Percentiles rank a stretch among this genome's conserved stretches.
Evolutionary conservation across 2,113 vertebrate genomes (phyloP).

Genomic region (Fukomys damarensis): DNA sequence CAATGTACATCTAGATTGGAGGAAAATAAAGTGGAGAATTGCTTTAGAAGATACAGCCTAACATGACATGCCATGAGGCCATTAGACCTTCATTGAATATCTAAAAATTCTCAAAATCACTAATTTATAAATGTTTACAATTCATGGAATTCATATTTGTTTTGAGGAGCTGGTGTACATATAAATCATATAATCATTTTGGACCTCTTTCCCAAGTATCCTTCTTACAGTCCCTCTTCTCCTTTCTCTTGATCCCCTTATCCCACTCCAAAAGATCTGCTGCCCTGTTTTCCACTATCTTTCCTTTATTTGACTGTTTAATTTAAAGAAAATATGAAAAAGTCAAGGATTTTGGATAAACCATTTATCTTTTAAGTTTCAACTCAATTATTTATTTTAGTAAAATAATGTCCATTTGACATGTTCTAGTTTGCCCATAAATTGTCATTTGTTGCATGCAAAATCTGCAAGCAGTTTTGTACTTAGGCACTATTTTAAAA

Average conservation of each 20-base stretch:
- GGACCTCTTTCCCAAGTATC: no score
- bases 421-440: slow-evolving; percentile 7
- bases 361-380: background rate
- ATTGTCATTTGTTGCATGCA: background rate
- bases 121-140: background rate
- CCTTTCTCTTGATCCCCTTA: background rate
- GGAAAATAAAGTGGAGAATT: background rate
- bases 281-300: background rate
- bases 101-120: background rate
- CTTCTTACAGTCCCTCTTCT: background rate
- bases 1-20: background rate
- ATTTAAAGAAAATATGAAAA: background rate
- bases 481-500: slow-evolving; percentile 52
- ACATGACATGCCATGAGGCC: background rate
- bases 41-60: background rate
- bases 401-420: background rate
- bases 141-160: background rate
- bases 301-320: background rate
- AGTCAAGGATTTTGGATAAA: background rate
- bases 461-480: slow-evolving; percentile 11
- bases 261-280: background rate
- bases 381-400: background rate
- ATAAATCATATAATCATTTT: background rate
- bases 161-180: background rate
- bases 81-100: background rate